Evolutionary conservation across 1,140 invertebrate species (phyloP), one percentile per base, ranked within the genome.

Genomic region (Zaprionus tsacasi): DNA sequence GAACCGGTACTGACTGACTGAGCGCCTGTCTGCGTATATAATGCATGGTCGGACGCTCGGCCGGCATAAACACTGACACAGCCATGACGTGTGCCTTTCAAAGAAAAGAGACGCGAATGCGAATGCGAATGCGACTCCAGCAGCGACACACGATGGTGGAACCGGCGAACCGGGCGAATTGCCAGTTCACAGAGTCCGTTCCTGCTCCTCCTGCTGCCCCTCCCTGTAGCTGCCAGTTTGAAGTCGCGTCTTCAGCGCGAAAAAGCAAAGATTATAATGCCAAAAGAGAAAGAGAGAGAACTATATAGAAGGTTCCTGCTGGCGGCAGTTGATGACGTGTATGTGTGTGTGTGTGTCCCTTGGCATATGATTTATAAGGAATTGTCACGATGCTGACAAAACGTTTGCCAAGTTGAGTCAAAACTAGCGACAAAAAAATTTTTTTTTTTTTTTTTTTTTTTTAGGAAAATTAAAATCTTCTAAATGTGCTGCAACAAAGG

Each of bases 1-100:
- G 1, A 30, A 6, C 3, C 27, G 27, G 27, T 0, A 30, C 59
- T 63, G 36, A 61, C 59, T 75, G 78, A 68, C 73, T 70, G 81
- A 80, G 67, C 71, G 79, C 69, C 75, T 86, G 82, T 85, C 81
- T 83, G 57, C 76, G 76, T 79, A 66, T 71, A 82, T 76, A 81
- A 82, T 78, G 81, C 72, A 73, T 82, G 80, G 75, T 75, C 71
- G 79, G 66, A 66, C 76, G 79, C 79, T 78, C 58, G 74, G 81
- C 70, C 82, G 79, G 79, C 79, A 86, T 75, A 87, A 76, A 81
- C 79, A 87, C 82, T 87, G 82, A 86, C 82, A 86, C 82, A 68
- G 71, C 76, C 82, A 82, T 86, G 82, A 86, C 82, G 82, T 85
- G 82, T 87, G 82, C 82, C 82, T 87, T 82, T 86, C 82, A 87